Percentiles rank a stretch among this genome's conserved stretches.
These are phyloP conservation scores for Coilia nasus DNA, from an alignment of 2,797 vertebrate genomes.

Conservation along the genomic window DNA sequence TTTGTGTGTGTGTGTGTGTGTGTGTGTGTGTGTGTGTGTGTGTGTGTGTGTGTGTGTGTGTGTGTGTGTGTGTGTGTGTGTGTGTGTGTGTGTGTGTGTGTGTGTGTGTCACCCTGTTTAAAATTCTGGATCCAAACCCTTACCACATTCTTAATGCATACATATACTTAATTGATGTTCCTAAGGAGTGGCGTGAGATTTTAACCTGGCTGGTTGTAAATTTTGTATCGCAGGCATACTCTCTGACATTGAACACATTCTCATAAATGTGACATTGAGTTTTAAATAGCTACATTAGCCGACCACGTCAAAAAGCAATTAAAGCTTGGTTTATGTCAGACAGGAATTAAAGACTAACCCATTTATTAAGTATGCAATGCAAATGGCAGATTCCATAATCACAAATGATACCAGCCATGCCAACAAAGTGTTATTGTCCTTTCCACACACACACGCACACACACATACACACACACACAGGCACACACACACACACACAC, in stretches of 20 bases:
- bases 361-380: neutral
- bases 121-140: neutral
- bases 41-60: neutral
- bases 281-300: neutral
- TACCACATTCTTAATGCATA: neutral
- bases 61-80: constrained; percentile 6
- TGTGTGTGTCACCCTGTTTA: neutral
- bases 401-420: constrained; percentile 4
- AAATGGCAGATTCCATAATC: constrained; percentile 8
- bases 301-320: constrained; percentile 19
- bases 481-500: constrained; percentile 11
- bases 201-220: constrained; percentile 9
- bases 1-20: neutral
- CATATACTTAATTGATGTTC: neutral
- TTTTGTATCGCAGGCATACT: neutral
- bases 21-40: neutral
- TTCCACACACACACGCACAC: neutral
- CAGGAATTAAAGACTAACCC: neutral
- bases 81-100: neutral
- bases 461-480: neutral
- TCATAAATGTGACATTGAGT: constrained; percentile 22
- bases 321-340: neutral
- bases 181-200: neutral
- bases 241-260: constrained; percentile 10
- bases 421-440: constrained; percentile 16